These are phyloP conservation scores for Dryococelus australis DNA, from an alignment of 2,888 invertebrate genomes.

Conservation along the genomic window DNA sequence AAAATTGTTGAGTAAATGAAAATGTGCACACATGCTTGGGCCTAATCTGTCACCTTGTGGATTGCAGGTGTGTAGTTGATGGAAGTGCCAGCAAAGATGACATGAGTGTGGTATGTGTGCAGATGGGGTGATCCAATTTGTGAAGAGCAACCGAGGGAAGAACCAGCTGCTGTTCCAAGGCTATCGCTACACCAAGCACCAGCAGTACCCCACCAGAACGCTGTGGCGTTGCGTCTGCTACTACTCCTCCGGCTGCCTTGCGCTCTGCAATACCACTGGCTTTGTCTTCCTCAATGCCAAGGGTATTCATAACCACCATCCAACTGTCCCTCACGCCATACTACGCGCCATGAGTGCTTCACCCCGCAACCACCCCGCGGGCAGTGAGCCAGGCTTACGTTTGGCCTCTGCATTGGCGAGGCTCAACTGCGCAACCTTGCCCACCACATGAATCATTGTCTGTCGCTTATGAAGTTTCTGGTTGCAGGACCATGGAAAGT, in stretches of 20 bases:
- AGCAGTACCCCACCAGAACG: not conserved
- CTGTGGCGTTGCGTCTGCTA: not conserved
- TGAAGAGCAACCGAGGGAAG: not conserved
- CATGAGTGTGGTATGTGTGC: not conserved
- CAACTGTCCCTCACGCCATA: not conserved
- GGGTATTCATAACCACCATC: not conserved
- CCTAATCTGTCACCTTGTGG: no score
- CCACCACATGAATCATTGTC: no score
- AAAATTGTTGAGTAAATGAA: no score
- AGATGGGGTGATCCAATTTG: not conserved
- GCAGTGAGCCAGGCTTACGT: not conserved
- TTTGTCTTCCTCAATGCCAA: not conserved
- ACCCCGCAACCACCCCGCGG: not conserved
- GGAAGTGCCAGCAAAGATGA: no score
- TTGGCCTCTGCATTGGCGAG: not conserved
- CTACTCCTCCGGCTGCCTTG: not conserved
- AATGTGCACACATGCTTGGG: no score
- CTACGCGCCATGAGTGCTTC: not conserved
- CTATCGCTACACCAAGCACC: constrained; percentile 10
- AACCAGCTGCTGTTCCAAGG: constrained; percentile 2
- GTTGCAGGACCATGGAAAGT: no score
- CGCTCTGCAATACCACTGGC: not conserved
- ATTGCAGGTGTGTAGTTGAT: no score
- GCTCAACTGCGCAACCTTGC: no score
- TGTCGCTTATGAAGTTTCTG: no score